Conservation (phyloP, 2,888 invertebrate genomes). For the Adelognathus sp. region DNA sequence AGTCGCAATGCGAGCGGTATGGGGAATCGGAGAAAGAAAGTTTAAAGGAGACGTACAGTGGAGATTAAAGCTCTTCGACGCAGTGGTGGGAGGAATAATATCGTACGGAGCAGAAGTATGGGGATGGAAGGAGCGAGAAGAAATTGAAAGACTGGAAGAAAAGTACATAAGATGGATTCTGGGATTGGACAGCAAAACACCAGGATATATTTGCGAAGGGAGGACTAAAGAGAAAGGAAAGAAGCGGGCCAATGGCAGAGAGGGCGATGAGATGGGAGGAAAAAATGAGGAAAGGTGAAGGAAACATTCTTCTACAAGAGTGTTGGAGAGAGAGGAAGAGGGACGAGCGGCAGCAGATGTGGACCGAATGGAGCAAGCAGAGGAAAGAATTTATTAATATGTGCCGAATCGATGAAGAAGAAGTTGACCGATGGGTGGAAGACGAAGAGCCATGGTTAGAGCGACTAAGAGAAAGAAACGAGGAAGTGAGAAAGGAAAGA, state of each 20-base stretch:
- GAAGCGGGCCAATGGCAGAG: too few relatives aligned
- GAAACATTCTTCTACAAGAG: background rate
- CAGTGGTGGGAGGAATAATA: conserved; percentile 23
- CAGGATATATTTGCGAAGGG: background rate
- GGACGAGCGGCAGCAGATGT: background rate
- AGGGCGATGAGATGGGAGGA: too few relatives aligned
- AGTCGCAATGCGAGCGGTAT: conserved; percentile 17
- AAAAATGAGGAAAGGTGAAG: background rate
- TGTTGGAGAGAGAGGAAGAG: background rate
- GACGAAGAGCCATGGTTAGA: background rate
- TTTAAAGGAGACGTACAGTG: conserved; percentile 17
- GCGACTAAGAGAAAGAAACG: background rate
- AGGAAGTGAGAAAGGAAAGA: background rate
- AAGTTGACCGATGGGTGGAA: background rate
- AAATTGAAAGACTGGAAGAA: conserved; percentile 1
- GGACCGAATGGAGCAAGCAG: background rate
- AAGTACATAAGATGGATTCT: background rate
- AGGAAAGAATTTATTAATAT: background rate
- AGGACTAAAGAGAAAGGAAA: background rate
- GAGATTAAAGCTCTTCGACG: conserved; percentile 27
- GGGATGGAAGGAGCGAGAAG: conserved; percentile 27
- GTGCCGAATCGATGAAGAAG: background rate
- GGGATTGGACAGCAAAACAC: background rate
- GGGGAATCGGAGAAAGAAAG: conserved; percentile 42
- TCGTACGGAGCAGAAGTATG: conserved; percentile 29